Evolutionary conservation across 2,888 invertebrate species (phyloP), one percentile per base, ranked within the genome.

Genomic region (Heliconius ismenius): DNA sequence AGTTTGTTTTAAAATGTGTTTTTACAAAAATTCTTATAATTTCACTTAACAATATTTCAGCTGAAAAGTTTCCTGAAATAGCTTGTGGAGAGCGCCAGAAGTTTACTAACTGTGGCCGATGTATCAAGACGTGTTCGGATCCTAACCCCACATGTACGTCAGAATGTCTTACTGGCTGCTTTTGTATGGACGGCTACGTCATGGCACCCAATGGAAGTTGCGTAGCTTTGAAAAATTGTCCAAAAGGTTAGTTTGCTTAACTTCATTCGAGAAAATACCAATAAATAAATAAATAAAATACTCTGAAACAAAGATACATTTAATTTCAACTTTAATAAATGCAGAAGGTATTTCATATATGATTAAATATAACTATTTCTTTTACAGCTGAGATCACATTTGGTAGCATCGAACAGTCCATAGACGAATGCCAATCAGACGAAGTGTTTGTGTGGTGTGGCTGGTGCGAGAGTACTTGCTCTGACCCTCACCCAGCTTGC

Each of bases 381-480:
- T 26, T 74, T 75, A 6, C 74, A 79, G 79, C 79, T 2, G 78
- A 78, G 65, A 58, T 78, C 62, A 78, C 74, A n/a, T 49, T 78
- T n/a, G 70, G 78, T 21, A 64, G 62, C 21, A 79, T 76, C 15
- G 76, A 76, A 10, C 64, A 39, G 3, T 58, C 76, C 6, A 73
- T 76, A 76, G 76, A 76, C 43, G 92, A 92, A 83, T 92, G 92
- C 76, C 84, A 83, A 0, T 81, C 87, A 0, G 88, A 90, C 43
- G 92, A 92, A 80, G 90, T 88, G 79, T 92, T 85, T 81, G 84
- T 88, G 26, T 83, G 86, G 0, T 92, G 92, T 75, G 92, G 92
- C 0, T 90, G 73, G 73, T 73, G 73, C 62, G 73, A 73, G 39
- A 60, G 73, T 9, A 73, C 60, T 24, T 73, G 73, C 39, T 73